Conservation (phyloP, 2,888 invertebrate species). For the Archaeoteleia sp. region DNA sequence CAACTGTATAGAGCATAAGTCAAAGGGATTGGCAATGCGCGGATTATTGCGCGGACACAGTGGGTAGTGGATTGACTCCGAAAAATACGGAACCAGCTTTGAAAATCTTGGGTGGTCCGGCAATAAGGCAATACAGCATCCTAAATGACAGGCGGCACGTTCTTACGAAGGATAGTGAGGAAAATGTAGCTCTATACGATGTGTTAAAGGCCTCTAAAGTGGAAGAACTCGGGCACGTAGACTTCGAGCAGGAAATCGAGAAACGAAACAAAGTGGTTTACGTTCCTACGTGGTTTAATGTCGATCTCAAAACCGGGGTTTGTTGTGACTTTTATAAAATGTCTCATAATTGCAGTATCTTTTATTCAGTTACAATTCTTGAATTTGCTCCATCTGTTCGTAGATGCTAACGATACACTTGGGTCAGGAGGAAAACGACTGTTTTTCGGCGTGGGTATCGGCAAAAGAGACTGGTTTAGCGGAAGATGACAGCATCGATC, state of each 20-base stretch:
- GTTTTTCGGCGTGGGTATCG: conserved; percentile 98
- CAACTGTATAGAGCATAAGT: conserved; percentile 64
- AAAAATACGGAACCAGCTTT: conserved; percentile 73
- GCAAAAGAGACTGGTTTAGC: conserved; percentile 95
- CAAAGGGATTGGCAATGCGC: conserved; percentile 72
- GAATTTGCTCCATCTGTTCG: too few species aligned
- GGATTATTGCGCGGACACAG: conserved; percentile 68
- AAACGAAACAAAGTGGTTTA: conserved; percentile 93
- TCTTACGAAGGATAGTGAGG: conserved; percentile 95
- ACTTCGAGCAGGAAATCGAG: conserved; percentile 95
- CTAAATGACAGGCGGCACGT: conserved; percentile 97
- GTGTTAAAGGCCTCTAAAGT: conserved; percentile 91
- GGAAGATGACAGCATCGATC: conserved; percentile 82
- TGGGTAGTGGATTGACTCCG: conserved; percentile 66
- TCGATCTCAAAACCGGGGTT: conserved; percentile 98
- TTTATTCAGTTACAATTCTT: conserved; percentile 1
- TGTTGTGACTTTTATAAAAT: too few species aligned
- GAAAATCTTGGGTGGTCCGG: conserved; percentile 90
- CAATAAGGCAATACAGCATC: conserved; percentile 93
- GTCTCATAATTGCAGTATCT: not conserved
- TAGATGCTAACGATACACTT: conserved; percentile 98
- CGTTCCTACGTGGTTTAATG: conserved; percentile 99
- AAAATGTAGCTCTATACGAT: conserved; percentile 93
- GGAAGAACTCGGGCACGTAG: conserved; percentile 92
- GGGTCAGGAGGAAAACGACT: conserved; percentile 97